Evolutionary conservation across 2,113 vertebrate species (phyloP).

Genomic region (Camelus dromedarius): DNA sequence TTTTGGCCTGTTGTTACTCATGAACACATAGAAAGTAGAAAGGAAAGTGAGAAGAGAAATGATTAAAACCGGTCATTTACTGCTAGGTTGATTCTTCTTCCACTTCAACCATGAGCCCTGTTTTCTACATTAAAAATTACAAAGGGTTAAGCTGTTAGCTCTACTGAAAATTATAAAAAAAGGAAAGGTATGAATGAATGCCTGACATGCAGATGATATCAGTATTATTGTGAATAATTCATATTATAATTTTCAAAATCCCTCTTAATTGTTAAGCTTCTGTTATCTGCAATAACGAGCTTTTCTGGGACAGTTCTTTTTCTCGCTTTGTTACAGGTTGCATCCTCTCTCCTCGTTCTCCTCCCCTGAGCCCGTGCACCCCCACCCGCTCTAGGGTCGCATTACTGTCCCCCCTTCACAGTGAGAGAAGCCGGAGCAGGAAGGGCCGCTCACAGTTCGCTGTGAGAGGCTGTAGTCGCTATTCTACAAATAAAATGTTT

Average conservation of each 20-base stretch:
- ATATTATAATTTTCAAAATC: background rate
- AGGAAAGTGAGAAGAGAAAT: slow-evolving; percentile 30
- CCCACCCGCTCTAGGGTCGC: background rate
- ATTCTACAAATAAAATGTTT: background rate
- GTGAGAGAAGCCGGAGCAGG: background rate
- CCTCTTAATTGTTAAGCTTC: slow-evolving; percentile 54
- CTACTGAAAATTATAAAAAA: slow-evolving; percentile 48
- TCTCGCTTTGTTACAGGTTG: background rate
- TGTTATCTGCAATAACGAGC: slow-evolving; percentile 5
- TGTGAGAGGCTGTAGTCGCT: background rate
- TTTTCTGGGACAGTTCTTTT: background rate
- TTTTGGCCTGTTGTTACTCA: background rate
- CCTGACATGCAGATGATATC: slow-evolving; percentile 1
- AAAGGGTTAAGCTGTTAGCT: slow-evolving; percentile 15
- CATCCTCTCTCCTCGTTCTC: background rate
- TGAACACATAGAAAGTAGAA: background rate
- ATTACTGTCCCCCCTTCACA: background rate
- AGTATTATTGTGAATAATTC: slow-evolving; percentile 62
- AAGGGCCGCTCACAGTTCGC: background rate
- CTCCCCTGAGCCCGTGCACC: background rate
- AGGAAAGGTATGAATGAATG: background rate
- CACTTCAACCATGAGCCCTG: background rate
- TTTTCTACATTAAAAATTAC: slow-evolving; percentile 3
- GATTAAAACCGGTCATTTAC: slow-evolving; percentile 6
- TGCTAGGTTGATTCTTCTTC: background rate